These are phyloP conservation scores for Acheta domesticus DNA, from an alignment of 2,888 invertebrate species.

Conservation along the genomic window DNA sequence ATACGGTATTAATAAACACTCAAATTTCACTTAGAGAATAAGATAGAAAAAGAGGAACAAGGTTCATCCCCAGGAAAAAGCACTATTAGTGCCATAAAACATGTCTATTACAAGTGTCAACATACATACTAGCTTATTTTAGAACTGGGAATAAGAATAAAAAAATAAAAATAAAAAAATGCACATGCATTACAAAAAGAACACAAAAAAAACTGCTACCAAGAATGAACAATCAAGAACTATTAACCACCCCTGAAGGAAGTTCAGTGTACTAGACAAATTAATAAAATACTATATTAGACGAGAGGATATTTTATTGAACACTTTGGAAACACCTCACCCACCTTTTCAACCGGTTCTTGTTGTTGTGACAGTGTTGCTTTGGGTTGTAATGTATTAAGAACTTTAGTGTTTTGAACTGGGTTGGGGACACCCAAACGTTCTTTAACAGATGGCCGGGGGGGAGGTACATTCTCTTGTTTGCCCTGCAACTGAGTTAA, in stretches of 20 bases:
- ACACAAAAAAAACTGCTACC: background rate
- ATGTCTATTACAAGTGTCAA: too few species aligned
- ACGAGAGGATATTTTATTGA: background rate
- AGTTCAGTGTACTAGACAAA: background rate
- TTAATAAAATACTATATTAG: background rate
- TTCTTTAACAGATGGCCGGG: slow-evolving; percentile 51
- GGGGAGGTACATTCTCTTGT: slow-evolving; percentile 56
- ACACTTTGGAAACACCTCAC: background rate
- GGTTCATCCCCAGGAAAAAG: too few species aligned
- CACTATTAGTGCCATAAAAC: too few species aligned
- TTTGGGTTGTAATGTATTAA: slow-evolving; percentile 29
- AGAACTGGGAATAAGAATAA: too few species aligned
- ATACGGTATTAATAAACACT: too few species aligned
- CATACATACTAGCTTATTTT: too few species aligned
- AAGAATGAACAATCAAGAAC: background rate
- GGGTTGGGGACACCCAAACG: slow-evolving; percentile 48
- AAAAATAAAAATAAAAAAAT: too few species aligned
- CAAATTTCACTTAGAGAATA: too few species aligned
- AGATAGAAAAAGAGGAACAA: too few species aligned
- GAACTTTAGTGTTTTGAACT: slow-evolving; percentile 20
- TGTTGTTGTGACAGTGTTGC: slow-evolving; percentile 27
- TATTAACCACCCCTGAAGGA: background rate
- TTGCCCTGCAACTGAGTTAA: slow-evolving; percentile 50
- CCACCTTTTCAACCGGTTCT: slow-evolving; percentile 47
- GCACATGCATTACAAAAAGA: background rate